Conservation (phyloP, 2,797 vertebrate species). For the Pantherophis alleghaniensis region DNA sequence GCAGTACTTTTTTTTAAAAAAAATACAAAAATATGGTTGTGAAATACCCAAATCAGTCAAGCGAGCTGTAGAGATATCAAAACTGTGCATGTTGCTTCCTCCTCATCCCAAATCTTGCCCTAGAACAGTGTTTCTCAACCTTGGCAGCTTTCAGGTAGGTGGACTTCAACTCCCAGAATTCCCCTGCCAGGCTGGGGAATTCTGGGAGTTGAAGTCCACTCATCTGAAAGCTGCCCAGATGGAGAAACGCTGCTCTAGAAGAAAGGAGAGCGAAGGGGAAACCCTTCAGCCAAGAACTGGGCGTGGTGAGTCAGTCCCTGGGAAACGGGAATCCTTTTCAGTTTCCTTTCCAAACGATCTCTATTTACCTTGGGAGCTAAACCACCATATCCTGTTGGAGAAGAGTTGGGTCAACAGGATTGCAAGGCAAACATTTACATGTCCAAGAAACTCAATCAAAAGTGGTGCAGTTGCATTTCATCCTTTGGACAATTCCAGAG, state of each 20-base stretch:
- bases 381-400: not conserved
- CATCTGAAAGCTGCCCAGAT: not conserved
- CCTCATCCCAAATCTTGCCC: not conserved
- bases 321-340: not conserved
- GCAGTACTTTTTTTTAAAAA: not conserved
- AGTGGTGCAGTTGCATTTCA: not conserved
- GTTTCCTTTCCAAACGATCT: slow-evolving; percentile 3
- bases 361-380: not conserved
- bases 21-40: not conserved
- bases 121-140: not conserved
- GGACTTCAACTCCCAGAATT: too few relatives aligned
- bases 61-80: not conserved
- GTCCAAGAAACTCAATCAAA: not conserved
- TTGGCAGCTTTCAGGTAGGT: not conserved
- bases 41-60: not conserved
- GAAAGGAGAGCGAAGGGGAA: not conserved
- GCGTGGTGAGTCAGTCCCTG: not conserved
- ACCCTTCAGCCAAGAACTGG: not conserved
- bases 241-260: not conserved
- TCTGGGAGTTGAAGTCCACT: too few relatives aligned
- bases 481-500: not conserved
- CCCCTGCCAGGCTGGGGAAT: too few relatives aligned
- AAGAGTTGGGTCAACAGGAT: not conserved
- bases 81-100: not conserved
- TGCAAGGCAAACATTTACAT: not conserved